A percentile compares a stretch with the other conserved stretches of the same genome.
Evolutionary conservation across 2,797 vertebrate species (phyloP).

Genomic region (Podarcis siculus): DNA sequence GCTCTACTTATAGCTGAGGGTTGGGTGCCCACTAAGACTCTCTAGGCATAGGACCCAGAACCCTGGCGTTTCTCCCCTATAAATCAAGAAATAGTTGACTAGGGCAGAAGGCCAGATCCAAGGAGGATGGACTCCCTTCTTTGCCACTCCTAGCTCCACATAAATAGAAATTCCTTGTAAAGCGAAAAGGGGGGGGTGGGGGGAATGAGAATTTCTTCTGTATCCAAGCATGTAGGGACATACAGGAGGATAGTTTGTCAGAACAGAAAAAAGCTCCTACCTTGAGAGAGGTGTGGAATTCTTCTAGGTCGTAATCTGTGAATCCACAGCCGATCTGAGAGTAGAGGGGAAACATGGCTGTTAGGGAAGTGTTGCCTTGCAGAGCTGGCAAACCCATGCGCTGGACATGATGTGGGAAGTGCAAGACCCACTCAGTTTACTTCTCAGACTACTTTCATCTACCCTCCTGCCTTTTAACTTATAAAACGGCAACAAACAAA

Average conservation of each 20-base stretch:
- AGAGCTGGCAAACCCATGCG: background rate
- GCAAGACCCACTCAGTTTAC: background rate
- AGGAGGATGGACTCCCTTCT: background rate
- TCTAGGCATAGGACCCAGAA: background rate
- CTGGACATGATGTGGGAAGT: background rate
- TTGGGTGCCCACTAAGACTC: no score
- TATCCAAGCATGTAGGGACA: background rate
- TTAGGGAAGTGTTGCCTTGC: background rate
- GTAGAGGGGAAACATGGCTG: constrained; percentile 22
- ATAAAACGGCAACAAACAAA: no score
- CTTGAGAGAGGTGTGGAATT: constrained; percentile 86
- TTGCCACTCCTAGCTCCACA: background rate
- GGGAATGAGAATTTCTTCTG: background rate
- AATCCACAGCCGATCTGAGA: constrained; percentile 92
- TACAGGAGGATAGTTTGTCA: background rate
- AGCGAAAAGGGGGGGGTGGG: background rate
- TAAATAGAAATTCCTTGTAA: background rate
- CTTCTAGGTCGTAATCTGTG: constrained; percentile 90
- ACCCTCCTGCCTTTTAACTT: no score
- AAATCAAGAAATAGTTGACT: background rate
- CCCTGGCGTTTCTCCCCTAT: background rate
- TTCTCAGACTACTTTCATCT: background rate
- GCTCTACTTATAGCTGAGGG: background rate
- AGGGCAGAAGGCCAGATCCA: background rate
- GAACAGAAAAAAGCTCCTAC: constrained; percentile 66